Conservation (phyloP, 2,888 invertebrate genomes). For the Oligia fasciuncula region DNA sequence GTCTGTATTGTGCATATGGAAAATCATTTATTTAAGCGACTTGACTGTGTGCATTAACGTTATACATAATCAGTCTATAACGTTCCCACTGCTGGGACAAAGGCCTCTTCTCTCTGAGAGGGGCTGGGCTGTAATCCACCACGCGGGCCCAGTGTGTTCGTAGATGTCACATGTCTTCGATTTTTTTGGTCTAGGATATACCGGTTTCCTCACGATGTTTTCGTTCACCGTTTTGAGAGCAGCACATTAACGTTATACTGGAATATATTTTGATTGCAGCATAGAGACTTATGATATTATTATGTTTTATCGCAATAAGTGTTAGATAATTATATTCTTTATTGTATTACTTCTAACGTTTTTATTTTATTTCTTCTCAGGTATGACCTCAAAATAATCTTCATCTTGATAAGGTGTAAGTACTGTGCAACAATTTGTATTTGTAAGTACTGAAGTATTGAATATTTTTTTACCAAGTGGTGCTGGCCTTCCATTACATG, state of each 20-base stretch:
- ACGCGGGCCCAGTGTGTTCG: no score
- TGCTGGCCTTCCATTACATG: neutral
- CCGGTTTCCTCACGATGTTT: no score
- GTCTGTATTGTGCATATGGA: slow-evolving; percentile 4
- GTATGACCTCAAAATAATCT: slow-evolving; percentile 59
- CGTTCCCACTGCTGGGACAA: no score
- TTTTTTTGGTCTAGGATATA: no score
- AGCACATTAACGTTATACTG: neutral
- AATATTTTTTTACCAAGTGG: neutral
- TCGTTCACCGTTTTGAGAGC: no score
- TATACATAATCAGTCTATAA: no score
- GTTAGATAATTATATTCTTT: neutral
- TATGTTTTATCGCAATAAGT: neutral
- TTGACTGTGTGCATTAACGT: neutral
- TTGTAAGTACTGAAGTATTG: neutral
- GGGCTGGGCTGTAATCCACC: no score
- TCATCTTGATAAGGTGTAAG: slow-evolving; percentile 56
- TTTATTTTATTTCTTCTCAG: slow-evolving; percentile 56
- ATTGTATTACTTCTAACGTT: slow-evolving; percentile 9
- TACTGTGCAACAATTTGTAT: slow-evolving; percentile 12
- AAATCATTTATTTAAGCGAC: slow-evolving; percentile 13
- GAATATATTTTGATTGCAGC: neutral
- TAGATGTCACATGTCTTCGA: no score
- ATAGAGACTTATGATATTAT: neutral
- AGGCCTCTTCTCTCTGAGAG: no score